Conservation (phyloP, 2,888 invertebrate genomes). For the Lasioglossum marginatum region DNA sequence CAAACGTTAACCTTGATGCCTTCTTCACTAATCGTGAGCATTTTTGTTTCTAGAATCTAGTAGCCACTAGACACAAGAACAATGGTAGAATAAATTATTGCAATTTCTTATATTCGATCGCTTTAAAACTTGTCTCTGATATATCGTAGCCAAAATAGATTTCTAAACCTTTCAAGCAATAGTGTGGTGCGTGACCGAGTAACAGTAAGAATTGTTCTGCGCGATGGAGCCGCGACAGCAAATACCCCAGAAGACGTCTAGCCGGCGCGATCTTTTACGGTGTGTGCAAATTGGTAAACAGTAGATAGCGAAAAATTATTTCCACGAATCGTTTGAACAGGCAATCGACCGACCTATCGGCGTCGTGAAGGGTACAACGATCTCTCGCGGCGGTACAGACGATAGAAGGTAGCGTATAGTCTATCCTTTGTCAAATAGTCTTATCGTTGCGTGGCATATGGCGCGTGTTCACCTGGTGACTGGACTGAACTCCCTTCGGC, state of each 20-base stretch:
- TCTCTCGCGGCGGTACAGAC: neutral
- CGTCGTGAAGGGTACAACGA: neutral
- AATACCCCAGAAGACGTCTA: neutral
- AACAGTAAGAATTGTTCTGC: neutral
- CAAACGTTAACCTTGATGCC: neutral
- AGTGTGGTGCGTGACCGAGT: too few species aligned
- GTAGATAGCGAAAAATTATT: conserved; percentile 1
- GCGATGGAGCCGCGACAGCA: neutral
- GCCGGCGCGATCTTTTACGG: neutral
- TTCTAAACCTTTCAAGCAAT: too few species aligned
- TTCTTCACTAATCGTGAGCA: neutral
- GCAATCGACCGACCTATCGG: neutral
- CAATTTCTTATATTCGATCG: too few species aligned
- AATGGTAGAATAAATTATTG: too few species aligned
- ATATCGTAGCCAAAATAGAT: too few species aligned
- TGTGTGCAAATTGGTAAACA: conserved; percentile 3
- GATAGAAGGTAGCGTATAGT: neutral
- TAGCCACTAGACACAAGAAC: neutral
- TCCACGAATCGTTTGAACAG: neutral
- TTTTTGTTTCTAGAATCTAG: neutral
- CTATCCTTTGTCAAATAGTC: conserved; percentile 34
- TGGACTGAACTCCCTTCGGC: conserved; percentile 31
- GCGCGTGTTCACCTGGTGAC: conserved; percentile 42
- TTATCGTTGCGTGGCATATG: conserved; percentile 45
- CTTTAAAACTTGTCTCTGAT: too few species aligned